Base-by-base conservation (phyloP, 64 coral and sea anemone species). In the Orbicella faveolata region DNA sequence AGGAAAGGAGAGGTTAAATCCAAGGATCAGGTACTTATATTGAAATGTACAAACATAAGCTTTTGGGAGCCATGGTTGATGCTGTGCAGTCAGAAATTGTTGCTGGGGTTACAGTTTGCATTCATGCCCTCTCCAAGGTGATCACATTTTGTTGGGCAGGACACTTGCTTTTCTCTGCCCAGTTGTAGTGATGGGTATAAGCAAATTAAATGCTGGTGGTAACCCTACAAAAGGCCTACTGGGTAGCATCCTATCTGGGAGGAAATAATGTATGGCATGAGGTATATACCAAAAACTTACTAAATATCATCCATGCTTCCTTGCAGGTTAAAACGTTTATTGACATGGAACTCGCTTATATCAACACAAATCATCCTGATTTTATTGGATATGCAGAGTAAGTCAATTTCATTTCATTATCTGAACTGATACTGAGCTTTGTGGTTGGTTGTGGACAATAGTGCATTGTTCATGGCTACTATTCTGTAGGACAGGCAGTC, bases 341-440 rank as follows among this genome's bases (percentile, higher is more conserved):
- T 73, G 94, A 98, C 21, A 78, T 98, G 85, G 96, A 98, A 79
- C 87, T 95, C 67, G 91, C 96, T n/a, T 98, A 98, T 34, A 98
- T 98, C 69, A 98, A 98, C 79, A 98, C 96, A 15, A 98, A 98
- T 76, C 96, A 98, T 80, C 94, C 94, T 34, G 96, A 98, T 92
- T 98, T 98, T 78, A 93, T 98, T 63, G 96, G 96, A 37, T 98
- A 93, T 87, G 93, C 96, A 23, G 96, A 93, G 96, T 98, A 81
- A 95, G 96, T 93, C n/a, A 20, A 72, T 7, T 21, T 67, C 16
- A 10, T 70, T n/a, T 70, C 9, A 25, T 11, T 70, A 12, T 11
- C 5, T 6, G 67, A 26, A 26, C 21, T 25, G 9, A 2, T 7
- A n/a, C 4, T 26, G 25, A 70, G 25, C 21, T 67, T 18, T 64